Evolutionary conservation across 2,113 vertebrate genomes (phyloP), one percentile per base, ranked within the genome.

Genomic region (Hassar affinis): DNA sequence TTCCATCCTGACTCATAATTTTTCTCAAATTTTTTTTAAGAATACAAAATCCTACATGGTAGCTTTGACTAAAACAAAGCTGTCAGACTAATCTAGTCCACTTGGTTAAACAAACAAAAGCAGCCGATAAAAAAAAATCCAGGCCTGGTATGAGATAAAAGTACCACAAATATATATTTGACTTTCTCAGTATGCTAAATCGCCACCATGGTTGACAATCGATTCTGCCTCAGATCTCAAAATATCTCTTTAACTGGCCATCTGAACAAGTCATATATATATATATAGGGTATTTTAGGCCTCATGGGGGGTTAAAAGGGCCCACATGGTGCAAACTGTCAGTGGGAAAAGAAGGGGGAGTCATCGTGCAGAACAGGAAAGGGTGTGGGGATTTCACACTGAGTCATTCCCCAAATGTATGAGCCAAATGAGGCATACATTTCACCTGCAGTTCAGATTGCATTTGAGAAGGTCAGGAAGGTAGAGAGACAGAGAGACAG

Each of bases 201-300:
- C 81, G 86, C 76, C 66, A 35, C 79, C 15, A 57, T 27, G 79
- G 52, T 88, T 88, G 88, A 89, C 88, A 90, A 90, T 91, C 87
- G 87, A 83, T 75, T 35, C 68, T 78, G 56, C 74, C 74, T 51
- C 68, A 18, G 59, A 35, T 59, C 87, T 88, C 88, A 88, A 91
- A 91, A 93, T 91, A 93, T 82, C 84, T 4, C 18, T 87, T 90
- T 92, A 91, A 92, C 90, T 90, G 87, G 71, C 83, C 59, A 56
- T 64, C 85, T 83, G 78, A 86, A 89, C 54, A 87, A 85, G 86
- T 78, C 85, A 68, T 5, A 42, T 20, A 9, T 6, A 68, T 92
- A 92, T 90, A 91, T 91, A 86, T 89, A 88, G 84, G 89, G 83
- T 92, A 93, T 92, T 92, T 92, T 88, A 91, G 91, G 90, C 85